These are phyloP conservation scores for Mythimna loreyi DNA, from an alignment of 2,888 invertebrate species.

Conservation along the genomic window DNA sequence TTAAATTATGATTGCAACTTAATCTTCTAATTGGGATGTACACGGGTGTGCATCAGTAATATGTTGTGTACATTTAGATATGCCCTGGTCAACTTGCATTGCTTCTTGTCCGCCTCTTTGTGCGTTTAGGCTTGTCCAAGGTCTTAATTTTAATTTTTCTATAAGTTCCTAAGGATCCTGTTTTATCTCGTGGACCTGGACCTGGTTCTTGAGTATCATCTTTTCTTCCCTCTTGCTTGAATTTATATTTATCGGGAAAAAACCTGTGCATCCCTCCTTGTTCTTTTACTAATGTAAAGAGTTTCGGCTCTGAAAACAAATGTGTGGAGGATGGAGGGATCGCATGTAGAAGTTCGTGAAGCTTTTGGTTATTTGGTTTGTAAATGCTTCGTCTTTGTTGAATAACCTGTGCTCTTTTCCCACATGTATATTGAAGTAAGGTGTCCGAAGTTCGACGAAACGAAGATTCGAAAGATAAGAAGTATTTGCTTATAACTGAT, in stretches of 20 bases:
- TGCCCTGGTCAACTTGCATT: background rate
- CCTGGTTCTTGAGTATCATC: background rate
- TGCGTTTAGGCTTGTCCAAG: background rate
- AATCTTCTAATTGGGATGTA: too few species aligned
- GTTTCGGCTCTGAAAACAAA: conserved; percentile 20
- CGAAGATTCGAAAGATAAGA: conserved; percentile 10
- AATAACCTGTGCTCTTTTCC: conserved; percentile 14
- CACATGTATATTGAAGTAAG: conserved; percentile 13
- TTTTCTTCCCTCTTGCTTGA: background rate
- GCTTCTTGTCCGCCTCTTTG: background rate
- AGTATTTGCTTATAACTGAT: conserved; percentile 14
- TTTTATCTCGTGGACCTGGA: background rate
- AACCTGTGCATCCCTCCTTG: conserved; percentile 5
- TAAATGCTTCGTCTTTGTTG: conserved; percentile 22
- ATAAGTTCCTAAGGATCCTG: background rate
- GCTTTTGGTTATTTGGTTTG: conserved; percentile 6
- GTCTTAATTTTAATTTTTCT: background rate
- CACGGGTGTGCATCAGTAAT: too few species aligned
- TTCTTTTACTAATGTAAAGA: conserved; percentile 5
- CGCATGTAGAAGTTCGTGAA: conserved; percentile 4
- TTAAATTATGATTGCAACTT: too few species aligned
- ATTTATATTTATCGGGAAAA: background rate
- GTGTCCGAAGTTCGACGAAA: conserved; percentile 19
- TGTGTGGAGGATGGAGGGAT: conserved; percentile 26
- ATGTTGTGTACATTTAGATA: background rate